phyloP scores from a whole-genome alignment of 2,797 vertebrate species.

The Cuniculus paca region DNA sequence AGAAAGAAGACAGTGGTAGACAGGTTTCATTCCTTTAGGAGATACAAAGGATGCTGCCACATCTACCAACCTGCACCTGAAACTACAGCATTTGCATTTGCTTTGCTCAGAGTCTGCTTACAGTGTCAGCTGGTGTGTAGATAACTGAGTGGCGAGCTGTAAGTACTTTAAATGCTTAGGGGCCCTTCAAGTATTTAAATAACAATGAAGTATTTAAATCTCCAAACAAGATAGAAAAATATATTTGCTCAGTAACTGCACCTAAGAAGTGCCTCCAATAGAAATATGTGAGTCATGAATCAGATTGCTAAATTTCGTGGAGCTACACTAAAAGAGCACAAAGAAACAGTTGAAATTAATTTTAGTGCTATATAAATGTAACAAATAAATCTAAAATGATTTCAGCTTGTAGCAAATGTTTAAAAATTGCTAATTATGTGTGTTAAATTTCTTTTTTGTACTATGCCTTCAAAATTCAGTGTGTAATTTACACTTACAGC shows the following conservation, averaged over 20 bases:
- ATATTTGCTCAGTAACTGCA: background rate
- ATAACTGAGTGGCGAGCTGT: background rate
- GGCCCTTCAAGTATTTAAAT: background rate
- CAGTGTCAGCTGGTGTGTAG: background rate
- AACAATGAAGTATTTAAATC: background rate
- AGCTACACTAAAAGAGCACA: background rate
- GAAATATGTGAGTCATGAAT: background rate
- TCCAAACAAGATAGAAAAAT: slow-evolving; percentile 3
- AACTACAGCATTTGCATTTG: background rate
- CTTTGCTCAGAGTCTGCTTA: background rate
- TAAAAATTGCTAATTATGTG: slow-evolving; percentile 15
- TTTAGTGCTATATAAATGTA: slow-evolving; percentile 35
- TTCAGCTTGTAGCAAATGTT: background rate
- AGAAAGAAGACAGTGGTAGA: background rate
- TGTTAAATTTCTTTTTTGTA: background rate
- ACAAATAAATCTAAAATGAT: background rate
- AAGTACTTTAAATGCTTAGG: background rate
- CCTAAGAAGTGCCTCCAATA: background rate
- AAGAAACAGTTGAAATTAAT: slow-evolving; percentile 28
- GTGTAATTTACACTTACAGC: background rate
- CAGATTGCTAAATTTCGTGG: background rate
- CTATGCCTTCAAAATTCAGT: background rate
- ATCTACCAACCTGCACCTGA: background rate
- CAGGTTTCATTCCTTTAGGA: background rate
- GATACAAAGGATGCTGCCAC: background rate